Conservation (phyloP, 2,113 vertebrate species). For the Pseudonaja textilis region DNA sequence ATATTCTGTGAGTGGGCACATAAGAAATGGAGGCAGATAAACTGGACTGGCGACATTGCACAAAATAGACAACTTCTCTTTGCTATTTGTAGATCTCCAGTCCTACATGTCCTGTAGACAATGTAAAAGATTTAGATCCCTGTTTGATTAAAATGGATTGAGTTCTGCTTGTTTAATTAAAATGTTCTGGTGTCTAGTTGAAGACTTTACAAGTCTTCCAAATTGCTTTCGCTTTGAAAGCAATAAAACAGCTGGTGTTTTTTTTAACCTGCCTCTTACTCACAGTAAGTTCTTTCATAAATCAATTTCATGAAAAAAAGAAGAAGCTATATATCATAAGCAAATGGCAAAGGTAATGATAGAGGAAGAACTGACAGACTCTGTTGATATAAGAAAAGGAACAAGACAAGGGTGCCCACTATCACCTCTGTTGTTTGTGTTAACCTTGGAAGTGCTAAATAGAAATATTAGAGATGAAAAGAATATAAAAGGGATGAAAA, state of each 20-base stretch:
- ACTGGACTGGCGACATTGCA: not conserved
- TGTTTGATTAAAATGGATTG: not conserved
- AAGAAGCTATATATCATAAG: no score
- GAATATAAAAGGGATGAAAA: no score
- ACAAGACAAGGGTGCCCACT: no score
- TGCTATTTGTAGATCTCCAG: not conserved
- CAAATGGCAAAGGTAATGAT: no score
- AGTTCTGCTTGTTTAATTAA: not conserved
- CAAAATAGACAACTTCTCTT: not conserved
- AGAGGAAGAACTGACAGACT: no score
- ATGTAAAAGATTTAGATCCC: no score
- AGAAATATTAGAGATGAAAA: no score
- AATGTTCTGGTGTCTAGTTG: not conserved
- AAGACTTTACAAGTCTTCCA: not conserved
- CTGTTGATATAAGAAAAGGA: no score
- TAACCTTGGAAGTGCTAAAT: no score
- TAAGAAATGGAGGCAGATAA: constrained; percentile 6
- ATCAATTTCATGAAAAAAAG: not conserved
- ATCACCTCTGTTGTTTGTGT: no score
- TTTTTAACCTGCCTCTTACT: not conserved
- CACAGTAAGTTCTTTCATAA: not conserved
- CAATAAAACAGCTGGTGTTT: not conserved
- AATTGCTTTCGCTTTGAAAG: not conserved
- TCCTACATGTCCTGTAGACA: not conserved
- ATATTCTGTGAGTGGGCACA: not conserved